Percentiles rank a stretch among this genome's conserved stretches.
Conservation (phyloP, 1,140 invertebrate genomes). For the Macrotrachela quadricornifera region DNA sequence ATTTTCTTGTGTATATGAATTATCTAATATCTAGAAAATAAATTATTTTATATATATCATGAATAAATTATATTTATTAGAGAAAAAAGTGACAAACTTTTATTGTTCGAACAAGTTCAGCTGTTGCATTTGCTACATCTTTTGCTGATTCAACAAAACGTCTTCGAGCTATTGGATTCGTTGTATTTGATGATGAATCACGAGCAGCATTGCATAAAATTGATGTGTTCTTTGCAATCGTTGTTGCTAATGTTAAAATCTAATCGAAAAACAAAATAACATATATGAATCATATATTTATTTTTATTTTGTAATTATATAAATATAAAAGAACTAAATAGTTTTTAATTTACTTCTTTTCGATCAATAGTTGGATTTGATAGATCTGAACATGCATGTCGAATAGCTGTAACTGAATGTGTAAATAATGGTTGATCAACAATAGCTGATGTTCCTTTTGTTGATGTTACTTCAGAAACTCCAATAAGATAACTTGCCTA, state of each 20-base stretch:
- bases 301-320: too few relatives aligned
- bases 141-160: slow-evolving; percentile 93
- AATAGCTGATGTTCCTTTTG: slow-evolving; percentile 63
- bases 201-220: slow-evolving; percentile 81
- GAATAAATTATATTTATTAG: too few relatives aligned
- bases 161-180: slow-evolving; percentile 72
- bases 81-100: slow-evolving; percentile 33
- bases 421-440: slow-evolving; percentile 74
- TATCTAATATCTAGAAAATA: slow-evolving; percentile 35
- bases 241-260: slow-evolving; percentile 38
- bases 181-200: slow-evolving; percentile 66
- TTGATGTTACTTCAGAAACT: slow-evolving; percentile 64
- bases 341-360: background rate
- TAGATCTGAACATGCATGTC: slow-evolving; percentile 58
- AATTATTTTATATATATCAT: too few relatives aligned
- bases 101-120: slow-evolving; percentile 75
- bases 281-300: too few relatives aligned
- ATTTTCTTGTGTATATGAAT: background rate
- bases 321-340: too few relatives aligned
- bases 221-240: slow-evolving; percentile 81
- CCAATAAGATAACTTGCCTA: slow-evolving; percentile 81
- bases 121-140: slow-evolving; percentile 86
- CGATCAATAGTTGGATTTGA: slow-evolving; percentile 48
- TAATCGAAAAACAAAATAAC: too few relatives aligned
- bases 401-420: slow-evolving; percentile 64